A percentile compares a stretch with the other conserved stretches of the same genome.
Conservation (phyloP, 2,888 invertebrate genomes). For the Apamea epomidion region DNA sequence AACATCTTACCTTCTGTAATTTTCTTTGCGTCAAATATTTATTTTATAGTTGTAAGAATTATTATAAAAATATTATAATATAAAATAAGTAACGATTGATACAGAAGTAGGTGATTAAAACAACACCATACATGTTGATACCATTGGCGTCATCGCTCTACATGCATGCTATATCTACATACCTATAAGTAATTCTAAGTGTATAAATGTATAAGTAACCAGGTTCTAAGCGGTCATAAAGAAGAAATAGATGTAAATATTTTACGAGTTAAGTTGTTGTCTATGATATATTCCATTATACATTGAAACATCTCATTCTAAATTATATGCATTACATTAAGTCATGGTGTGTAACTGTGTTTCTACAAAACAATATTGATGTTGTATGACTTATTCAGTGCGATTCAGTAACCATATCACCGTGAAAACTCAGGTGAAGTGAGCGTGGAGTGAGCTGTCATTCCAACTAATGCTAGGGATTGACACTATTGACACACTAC, state of each 20-base stretch:
- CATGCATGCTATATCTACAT: not conserved
- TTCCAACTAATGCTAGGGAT: too few species aligned
- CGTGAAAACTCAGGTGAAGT: too few species aligned
- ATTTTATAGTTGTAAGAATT: not conserved
- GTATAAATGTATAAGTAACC: not conserved
- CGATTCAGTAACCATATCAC: too few species aligned
- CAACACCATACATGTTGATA: not conserved
- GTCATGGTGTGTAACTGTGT: slow-evolving; percentile 3
- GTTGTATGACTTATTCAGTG: slow-evolving; percentile 7
- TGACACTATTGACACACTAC: too few species aligned
- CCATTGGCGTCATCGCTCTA: not conserved
- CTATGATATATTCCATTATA: not conserved
- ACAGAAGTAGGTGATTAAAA: not conserved
- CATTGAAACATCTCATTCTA: slow-evolving; percentile 13
- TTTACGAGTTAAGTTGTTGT: not conserved
- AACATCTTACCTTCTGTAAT: not conserved
- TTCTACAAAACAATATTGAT: not conserved
- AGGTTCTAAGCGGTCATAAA: slow-evolving; percentile 21
- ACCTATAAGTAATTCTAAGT: slow-evolving; percentile 5
- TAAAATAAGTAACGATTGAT: too few species aligned
- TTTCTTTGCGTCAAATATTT: not conserved
- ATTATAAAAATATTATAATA: not conserved
- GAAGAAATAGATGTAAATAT: slow-evolving; percentile 30
- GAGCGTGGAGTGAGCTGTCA: too few species aligned
- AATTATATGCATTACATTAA: slow-evolving; percentile 9